Base-by-base conservation (phyloP, 2,113 vertebrate genomes). In the Centrocercus urophasianus region DNA sequence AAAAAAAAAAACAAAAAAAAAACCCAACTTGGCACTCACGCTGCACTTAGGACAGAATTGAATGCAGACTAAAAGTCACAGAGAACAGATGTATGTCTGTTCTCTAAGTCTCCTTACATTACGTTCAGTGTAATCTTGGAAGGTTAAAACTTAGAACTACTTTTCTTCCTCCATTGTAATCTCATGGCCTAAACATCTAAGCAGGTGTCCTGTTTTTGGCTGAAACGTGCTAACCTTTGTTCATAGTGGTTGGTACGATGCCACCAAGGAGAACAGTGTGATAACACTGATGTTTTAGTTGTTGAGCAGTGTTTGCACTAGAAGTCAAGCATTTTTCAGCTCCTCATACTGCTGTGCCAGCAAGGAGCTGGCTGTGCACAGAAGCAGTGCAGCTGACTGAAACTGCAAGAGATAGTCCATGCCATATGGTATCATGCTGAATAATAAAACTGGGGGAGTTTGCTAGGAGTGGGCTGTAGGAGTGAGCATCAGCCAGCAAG, bases 21-120 rank as follows among this genome's bases (percentile, higher is more conserved):
- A 52, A 27, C n/a, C n/a, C 50, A 54, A 2, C 0, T 2, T 47
- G 6, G 40, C 1, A 1, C 5, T 82, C 12, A 14, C 6, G 28
- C 17, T 1, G 6, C 20, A 70, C 13, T 4, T 1, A 0, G 16
- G 71, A 36, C 18, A 72, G 34, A 79, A 18, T 11, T 25, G 40
- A 81, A 30, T 2, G 4, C 66, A 32, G 2, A 2, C 7, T n/a
- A 1, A 0, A 30, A 28, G 22, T 27, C 38, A 7, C 56, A 71
- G 19, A 6, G 47, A 54, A 40, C 24, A 63, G 24, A 7, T 1
- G 11, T 20, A 27, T 3, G 18, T 27, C 43, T 17, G 22, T 21
- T n/a, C 42, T 28, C 2, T 15, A 21, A 1, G 6, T 75, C 34
- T 30, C 42, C 18, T 56, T 28, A 13, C 6, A 3, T 30, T 25